phyloP scores from a whole-genome alignment of 2,113 vertebrate species.

The Prunella fulvescens region DNA sequence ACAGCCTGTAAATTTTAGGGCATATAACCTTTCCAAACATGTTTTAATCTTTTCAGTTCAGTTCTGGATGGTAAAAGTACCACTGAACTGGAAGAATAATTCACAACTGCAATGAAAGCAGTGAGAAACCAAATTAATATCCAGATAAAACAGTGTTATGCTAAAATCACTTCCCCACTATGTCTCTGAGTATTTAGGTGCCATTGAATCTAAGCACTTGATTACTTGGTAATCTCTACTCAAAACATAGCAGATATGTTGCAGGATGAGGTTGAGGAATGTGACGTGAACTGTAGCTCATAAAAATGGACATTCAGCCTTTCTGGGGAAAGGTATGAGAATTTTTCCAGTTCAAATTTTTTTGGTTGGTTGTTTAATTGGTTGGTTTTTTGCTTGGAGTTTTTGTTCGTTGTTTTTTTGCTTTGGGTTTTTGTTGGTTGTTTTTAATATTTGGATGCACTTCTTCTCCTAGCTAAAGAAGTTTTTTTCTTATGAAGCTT shows the following conservation, averaged over 20 bases:
- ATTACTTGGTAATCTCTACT: background rate
- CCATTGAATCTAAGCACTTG: background rate
- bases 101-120: background rate
- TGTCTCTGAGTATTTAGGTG: background rate
- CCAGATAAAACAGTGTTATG: background rate
- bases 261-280: background rate
- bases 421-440: background rate
- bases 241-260: background rate
- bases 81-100: background rate
- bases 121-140: background rate
- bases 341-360: background rate
- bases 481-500: background rate
- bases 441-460: background rate
- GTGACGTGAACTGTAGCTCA: background rate
- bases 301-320: background rate
- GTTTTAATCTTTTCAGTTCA: background rate
- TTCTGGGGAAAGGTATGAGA: background rate
- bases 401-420: accelerated
- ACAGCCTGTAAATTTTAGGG: background rate
- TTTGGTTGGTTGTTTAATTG: background rate
- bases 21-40: background rate
- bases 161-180: background rate
- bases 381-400: no score
- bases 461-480: background rate
- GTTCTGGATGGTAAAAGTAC: background rate